Conservation (phyloP, 2,888 invertebrate species). For the Taenaris catops region DNA sequence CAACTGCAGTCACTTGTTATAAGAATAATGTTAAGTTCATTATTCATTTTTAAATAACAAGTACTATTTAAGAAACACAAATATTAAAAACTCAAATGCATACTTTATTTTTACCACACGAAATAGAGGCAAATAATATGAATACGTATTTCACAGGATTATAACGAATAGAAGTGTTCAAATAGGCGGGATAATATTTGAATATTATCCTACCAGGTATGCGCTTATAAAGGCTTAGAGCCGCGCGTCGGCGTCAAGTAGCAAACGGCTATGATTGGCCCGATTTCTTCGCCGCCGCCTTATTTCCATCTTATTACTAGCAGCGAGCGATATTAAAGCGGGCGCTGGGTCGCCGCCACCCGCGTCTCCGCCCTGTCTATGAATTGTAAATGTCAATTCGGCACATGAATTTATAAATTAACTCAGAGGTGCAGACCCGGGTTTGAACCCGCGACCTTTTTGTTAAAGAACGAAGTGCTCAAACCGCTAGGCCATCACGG, state of each 20-base stretch:
- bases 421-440: no score
- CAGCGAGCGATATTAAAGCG: constrained; percentile 73
- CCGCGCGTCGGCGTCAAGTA: constrained; percentile 42
- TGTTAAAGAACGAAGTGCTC: no score
- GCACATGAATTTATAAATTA: no score
- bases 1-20: no score
- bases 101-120: no score
- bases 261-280: constrained; percentile 69
- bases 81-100: neutral
- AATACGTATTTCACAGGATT: neutral
- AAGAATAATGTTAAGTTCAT: no score
- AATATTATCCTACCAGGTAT: constrained; percentile 24
- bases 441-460: no score
- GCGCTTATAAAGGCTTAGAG: constrained; percentile 25
- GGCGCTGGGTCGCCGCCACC: constrained; percentile 50
- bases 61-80: neutral
- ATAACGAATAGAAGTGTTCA: constrained; percentile 16
- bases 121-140: neutral
- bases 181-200: constrained; percentile 22
- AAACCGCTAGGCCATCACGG: no score
- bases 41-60: neutral
- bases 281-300: constrained; percentile 67
- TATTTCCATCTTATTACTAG: constrained; percentile 79
- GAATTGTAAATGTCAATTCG: no score
- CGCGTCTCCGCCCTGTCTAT: constrained; percentile 75